Conservation (phyloP, 2,797 vertebrate genomes). For the Yasuhikotakia modesta region DNA sequence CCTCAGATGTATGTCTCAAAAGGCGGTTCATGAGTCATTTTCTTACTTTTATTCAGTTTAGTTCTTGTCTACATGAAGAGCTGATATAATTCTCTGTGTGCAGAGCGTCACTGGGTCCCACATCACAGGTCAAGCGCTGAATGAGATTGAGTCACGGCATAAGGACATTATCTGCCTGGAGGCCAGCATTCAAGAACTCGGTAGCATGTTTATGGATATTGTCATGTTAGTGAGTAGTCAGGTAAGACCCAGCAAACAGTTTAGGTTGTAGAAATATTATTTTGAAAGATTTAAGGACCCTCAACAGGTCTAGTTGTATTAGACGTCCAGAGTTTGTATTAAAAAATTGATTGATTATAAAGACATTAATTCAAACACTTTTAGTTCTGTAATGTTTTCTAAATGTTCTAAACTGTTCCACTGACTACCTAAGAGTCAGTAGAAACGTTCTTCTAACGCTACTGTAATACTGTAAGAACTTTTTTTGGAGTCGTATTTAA, state of each 20-base stretch:
- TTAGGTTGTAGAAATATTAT: no score
- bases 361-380: no score
- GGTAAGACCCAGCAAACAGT: conserved; percentile 65
- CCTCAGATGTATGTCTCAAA: conserved; percentile 79
- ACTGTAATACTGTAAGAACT: no score
- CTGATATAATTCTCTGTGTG: not conserved
- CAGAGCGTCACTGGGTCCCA: conserved; percentile 81
- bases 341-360: no score
- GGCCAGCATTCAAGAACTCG: conserved; percentile 85
- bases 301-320: no score
- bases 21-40: not conserved
- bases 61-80: not conserved
- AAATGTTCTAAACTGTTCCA: no score
- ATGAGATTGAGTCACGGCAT: conserved; percentile 87
- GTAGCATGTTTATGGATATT: conserved; percentile 86
- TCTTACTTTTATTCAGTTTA: not conserved
- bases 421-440: no score
- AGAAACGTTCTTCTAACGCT: no score
- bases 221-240: conserved; percentile 87
- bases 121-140: conserved; percentile 82
- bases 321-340: no score
- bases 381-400: no score
- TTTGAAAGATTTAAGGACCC: no score
- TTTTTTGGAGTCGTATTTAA: not conserved
- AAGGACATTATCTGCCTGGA: conserved; percentile 87